These are phyloP conservation scores for Masticophis lateralis DNA, from an alignment of 2,797 vertebrate genomes.

Conservation along the genomic window DNA sequence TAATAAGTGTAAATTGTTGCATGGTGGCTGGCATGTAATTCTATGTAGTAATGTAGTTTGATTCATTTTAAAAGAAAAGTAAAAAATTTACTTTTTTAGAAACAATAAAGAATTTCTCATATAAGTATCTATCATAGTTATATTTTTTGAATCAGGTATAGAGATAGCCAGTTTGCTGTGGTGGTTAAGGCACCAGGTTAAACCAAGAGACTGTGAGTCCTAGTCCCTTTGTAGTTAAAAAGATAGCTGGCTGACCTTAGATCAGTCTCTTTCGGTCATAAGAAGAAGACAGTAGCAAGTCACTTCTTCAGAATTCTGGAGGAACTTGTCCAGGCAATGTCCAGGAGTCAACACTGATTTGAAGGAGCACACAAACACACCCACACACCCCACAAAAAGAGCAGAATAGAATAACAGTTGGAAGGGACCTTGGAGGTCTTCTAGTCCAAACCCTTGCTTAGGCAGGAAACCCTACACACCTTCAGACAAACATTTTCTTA, in stretches of 20 bases:
- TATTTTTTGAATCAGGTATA: neutral
- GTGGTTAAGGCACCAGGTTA: neutral
- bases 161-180: neutral
- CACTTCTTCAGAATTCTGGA: neutral
- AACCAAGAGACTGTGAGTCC: neutral
- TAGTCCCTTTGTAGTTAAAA: neutral
- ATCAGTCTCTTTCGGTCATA: neutral
- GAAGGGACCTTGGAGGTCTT: no score
- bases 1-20: neutral
- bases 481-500: no score
- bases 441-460: no score
- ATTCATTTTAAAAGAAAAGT: neutral
- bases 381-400: neutral
- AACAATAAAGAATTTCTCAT: neutral
- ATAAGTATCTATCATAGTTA: neutral
- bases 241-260: neutral
- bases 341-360: neutral
- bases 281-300: neutral
- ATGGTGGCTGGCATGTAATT: neutral
- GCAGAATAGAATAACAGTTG: no score
- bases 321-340: neutral
- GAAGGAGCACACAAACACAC: fast-evolving
- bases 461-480: no score
- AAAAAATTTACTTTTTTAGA: neutral
- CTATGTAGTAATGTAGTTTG: neutral